Base-by-base conservation (phyloP, 2,888 invertebrate genomes). In the Latrodectus hesperus region DNA sequence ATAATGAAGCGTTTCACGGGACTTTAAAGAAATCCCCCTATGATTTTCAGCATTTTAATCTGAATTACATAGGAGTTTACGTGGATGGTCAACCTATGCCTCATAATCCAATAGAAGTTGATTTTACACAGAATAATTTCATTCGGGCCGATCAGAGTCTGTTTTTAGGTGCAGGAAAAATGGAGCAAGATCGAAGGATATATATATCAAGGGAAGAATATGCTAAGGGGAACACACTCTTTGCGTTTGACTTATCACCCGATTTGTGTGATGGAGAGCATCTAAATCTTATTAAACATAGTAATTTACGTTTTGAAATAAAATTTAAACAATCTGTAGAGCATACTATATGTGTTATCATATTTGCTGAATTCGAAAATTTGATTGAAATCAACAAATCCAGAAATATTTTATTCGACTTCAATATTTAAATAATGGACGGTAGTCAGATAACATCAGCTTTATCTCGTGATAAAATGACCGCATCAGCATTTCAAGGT, bases 121-220 rank as follows among this genome's bases (percentile, higher is more conserved):
- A 83, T 71, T 83, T 83, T 60, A 64, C n/a, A 8, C 5, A 70
- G 9, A 83, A 83, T 26, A 64, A 60, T 17, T 83, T 53, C n/a
- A 71, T 79, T 9, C 83, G 90, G 51, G 90, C 90, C 0, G 91
- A 91, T 75, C 90, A 91, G 53, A 91, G 90, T 0, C 70, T 91
- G 16, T 91, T 90, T 68, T 86, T 86, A 0, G 90, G 90, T 0
- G 90, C 88, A 4, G 89, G 89, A 11, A 90, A 89, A 16, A 90
- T 22, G 22, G 17, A 22, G 14, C 65, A 52, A 53, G 81, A 81
- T 67, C n/a, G 64, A 17, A 67, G 82, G 9, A 26, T 82, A 9
- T 68, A 16, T 51, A 53, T 82, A 8, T 82, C 82, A 10, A 12
- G 75, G 53, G 49, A 49, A 11, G 82, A 82, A 1, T 75, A 75